Percentiles rank a stretch among this genome's conserved stretches.
Evolutionary conservation across 2,113 vertebrate genomes (phyloP).

Genomic region (Setophaga petechia): DNA sequence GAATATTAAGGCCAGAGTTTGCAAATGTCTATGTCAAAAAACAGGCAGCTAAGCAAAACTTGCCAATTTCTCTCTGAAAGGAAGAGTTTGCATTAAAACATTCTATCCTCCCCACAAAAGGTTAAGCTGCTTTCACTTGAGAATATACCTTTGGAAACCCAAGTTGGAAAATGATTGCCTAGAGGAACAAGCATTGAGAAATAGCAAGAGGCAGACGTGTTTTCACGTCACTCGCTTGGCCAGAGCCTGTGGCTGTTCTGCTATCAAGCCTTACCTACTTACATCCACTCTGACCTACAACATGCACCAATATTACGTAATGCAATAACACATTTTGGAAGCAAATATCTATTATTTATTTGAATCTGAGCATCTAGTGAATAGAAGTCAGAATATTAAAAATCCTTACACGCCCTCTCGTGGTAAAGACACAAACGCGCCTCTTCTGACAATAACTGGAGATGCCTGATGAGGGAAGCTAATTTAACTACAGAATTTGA

Average conservation of each 20-base stretch:
- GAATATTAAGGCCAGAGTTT: constrained; percentile 33
- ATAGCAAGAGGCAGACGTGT: not conserved
- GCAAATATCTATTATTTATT: not conserved
- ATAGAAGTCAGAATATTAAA: constrained; percentile 6
- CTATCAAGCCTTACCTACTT: not conserved
- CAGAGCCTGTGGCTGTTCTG: not conserved
- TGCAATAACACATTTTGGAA: not conserved
- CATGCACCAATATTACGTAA: not conserved
- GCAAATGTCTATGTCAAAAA: constrained; percentile 2
- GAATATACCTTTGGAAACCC: constrained; percentile 8
- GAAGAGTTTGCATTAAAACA: not conserved
- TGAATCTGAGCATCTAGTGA: not conserved
- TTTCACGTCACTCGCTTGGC: not conserved
- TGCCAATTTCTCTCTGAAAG: not conserved
- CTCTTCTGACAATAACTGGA: not conserved
- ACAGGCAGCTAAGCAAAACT: not conserved
- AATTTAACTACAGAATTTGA: not conserved
- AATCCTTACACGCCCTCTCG: constrained; percentile 69
- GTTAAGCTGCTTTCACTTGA: constrained; percentile 24
- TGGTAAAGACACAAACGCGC: constrained; percentile 15
- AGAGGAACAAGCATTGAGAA: constrained; percentile 4
- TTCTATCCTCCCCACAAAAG: not conserved
- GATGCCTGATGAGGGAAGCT: not conserved
- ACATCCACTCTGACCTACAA: not conserved
- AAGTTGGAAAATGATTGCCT: not conserved